phyloP scores from a whole-genome alignment of 2,888 invertebrate species.

The Phalera bucephala region DNA sequence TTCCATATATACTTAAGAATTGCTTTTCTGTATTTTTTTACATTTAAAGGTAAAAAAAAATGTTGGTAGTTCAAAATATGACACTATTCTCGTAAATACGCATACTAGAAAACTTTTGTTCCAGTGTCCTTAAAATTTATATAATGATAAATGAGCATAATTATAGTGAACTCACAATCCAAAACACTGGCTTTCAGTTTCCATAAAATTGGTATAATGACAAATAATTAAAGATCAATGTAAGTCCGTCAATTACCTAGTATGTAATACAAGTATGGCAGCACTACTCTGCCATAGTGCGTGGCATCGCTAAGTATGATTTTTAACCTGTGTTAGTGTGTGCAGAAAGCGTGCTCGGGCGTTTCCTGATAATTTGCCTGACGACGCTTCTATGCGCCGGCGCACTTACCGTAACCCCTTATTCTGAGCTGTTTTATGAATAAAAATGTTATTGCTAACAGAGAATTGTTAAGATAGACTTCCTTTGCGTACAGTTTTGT shows the following conservation, averaged over 20 bases:
- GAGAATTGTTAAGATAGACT: slow-evolving; percentile 10
- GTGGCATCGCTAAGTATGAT: slow-evolving; percentile 61
- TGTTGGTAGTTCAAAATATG: no score
- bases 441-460: slow-evolving; percentile 39
- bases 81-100: slow-evolving; percentile 31
- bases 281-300: slow-evolving; percentile 41
- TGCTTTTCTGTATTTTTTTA: no score
- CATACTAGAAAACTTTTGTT: slow-evolving; percentile 28
- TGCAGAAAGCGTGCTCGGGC: slow-evolving; percentile 78
- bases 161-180: no score
- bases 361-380: slow-evolving; percentile 68
- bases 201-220: no score
- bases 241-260: slow-evolving; percentile 39
- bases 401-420: slow-evolving; percentile 57
- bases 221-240: slow-evolving; percentile 31
- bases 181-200: no score
- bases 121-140: slow-evolving; percentile 26
- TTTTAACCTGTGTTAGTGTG: slow-evolving; percentile 66
- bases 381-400: slow-evolving; percentile 50
- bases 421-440: slow-evolving; percentile 44
- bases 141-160: slow-evolving; percentile 26
- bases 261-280: slow-evolving; percentile 40
- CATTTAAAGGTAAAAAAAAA: no score
- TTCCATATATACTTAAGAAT: no score
- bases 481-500: no score